Conservation (phyloP, 2,113 vertebrate genomes). For the Sylvia atricapilla region DNA sequence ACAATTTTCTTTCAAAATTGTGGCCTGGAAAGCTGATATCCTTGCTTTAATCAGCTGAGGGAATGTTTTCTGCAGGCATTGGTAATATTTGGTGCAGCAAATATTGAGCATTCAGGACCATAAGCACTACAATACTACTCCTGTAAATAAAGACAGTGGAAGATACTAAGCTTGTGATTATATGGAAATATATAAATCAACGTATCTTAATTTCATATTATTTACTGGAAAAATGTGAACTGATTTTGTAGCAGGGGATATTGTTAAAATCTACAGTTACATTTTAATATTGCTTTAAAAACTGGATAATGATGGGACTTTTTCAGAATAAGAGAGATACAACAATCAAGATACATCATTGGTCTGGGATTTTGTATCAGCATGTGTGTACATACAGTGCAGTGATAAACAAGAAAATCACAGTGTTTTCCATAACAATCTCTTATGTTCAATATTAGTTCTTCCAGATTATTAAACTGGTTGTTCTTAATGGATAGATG, state of each 20-base stretch:
- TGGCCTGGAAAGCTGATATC: not conserved
- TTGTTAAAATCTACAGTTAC: not conserved
- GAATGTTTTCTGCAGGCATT: not conserved
- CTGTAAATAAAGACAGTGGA: not conserved
- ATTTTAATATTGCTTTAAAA: not conserved
- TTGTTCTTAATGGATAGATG: not conserved
- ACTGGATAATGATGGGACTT: not conserved
- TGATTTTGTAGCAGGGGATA: not conserved
- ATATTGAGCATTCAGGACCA: accelerated
- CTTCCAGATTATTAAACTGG: not conserved
- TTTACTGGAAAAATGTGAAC: not conserved
- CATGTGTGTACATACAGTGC: not conserved
- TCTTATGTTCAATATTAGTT: not conserved
- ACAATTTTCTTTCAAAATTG: not conserved
- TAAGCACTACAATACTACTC: not conserved
- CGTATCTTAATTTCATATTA: not conserved
- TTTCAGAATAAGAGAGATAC: not conserved
- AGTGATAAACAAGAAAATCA: not conserved
- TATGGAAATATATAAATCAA: not conserved
- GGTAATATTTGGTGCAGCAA: not conserved
- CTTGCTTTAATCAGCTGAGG: not conserved
- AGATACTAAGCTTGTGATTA: not conserved
- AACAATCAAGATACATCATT: not conserved
- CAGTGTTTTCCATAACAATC: not conserved
- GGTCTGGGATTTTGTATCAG: not conserved